These are phyloP conservation scores for Fulica atra DNA, from an alignment of 2,113 vertebrate genomes.

Conservation along the genomic window DNA sequence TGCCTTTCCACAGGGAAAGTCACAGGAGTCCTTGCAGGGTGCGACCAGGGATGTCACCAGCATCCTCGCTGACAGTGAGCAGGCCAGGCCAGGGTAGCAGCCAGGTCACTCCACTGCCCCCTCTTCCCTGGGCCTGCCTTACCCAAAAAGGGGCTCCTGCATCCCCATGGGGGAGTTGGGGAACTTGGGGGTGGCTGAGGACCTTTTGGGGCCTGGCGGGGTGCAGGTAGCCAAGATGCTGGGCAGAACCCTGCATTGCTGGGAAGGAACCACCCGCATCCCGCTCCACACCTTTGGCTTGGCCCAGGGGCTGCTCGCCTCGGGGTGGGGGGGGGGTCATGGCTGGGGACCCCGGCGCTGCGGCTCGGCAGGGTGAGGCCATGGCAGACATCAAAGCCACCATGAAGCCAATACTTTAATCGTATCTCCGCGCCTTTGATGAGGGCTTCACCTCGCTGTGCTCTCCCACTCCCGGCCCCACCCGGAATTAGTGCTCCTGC, in stretches of 20 bases:
- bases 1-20: background rate
- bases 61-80: accelerated
- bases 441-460: constrained; percentile 76
- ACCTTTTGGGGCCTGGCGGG: background rate
- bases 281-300: accelerated
- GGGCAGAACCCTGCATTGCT: background rate
- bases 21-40: accelerated
- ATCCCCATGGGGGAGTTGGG: background rate
- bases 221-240: background rate
- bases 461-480: constrained; percentile 34
- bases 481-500: constrained; percentile 39
- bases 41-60: background rate
- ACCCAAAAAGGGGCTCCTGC: accelerated
- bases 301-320: background rate
- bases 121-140: background rate
- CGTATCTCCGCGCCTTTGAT: constrained; percentile 83
- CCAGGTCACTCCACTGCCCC: background rate
- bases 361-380: constrained; percentile 70
- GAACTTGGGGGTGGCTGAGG: background rate
- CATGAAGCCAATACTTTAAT: constrained; percentile 83
- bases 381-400: constrained; percentile 85
- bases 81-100: background rate
- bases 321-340: background rate
- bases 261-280: accelerated
- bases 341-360: constrained; percentile 22